Evolutionary conservation across 2,113 vertebrate genomes (phyloP).

Genomic region (Phoxinus phoxinus): DNA sequence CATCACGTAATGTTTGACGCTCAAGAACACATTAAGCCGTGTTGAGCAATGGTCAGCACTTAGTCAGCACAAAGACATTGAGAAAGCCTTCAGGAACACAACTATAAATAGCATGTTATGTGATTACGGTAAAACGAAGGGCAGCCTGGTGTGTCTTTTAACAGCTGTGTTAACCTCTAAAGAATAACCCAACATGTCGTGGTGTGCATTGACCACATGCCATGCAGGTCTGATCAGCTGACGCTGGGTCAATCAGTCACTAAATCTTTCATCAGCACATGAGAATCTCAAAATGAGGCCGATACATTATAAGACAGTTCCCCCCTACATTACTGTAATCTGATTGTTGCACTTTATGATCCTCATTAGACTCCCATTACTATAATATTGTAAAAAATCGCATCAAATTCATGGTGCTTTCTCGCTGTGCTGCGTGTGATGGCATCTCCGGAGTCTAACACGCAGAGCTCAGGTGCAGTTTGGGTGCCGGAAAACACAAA

Average conservation of each 20-base stretch:
- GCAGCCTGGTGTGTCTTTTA: background rate
- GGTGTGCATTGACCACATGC: background rate
- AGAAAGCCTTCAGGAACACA: background rate
- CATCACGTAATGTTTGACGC: conserved; percentile 1
- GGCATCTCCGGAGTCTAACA: background rate
- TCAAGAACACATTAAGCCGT: background rate
- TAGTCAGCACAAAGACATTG: conserved; percentile 4
- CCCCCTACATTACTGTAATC: background rate
- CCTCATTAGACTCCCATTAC: background rate
- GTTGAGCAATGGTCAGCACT: conserved; percentile 5
- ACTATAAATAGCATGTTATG: background rate
- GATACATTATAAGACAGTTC: background rate
- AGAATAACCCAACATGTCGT: background rate
- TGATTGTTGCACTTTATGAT: background rate
- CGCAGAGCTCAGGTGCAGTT: conserved; percentile 52
- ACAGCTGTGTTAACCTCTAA: background rate
- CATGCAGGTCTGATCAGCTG: background rate
- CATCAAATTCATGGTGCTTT: background rate
- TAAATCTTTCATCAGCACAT: background rate
- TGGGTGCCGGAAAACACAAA: conserved; percentile 69
- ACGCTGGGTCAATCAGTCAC: background rate
- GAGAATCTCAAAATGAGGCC: background rate
- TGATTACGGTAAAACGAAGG: background rate
- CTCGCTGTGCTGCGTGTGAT: background rate
- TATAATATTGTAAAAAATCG: background rate